Percentiles rank a stretch among this genome's conserved stretches.
phyloP scores from a whole-genome alignment of 2,113 vertebrate genomes.

The Oreotragus oreotragus region DNA sequence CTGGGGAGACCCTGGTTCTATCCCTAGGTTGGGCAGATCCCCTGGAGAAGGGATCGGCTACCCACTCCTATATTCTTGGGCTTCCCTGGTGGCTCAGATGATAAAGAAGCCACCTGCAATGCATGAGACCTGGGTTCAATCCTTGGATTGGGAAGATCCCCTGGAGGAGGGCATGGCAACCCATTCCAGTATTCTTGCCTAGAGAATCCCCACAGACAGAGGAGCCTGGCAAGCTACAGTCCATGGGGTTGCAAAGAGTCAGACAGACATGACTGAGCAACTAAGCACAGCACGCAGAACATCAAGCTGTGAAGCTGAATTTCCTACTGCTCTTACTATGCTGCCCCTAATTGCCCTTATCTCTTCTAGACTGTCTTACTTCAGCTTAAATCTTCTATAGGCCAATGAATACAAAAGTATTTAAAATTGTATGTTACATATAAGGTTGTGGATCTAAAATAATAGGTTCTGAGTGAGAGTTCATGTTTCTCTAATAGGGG shows the following conservation, averaged over 20 bases:
- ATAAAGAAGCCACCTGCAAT: background rate
- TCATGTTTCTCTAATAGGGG: background rate
- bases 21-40: background rate
- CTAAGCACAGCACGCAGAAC: background rate
- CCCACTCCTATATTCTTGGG: background rate
- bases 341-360: background rate
- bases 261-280: background rate
- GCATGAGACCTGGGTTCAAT: background rate
- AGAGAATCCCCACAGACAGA: background rate
- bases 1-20: background rate
- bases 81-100: background rate
- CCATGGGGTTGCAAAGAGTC: background rate
- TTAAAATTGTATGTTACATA: background rate
- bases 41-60: background rate
- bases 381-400: slow-evolving; percentile 17
- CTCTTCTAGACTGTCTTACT: background rate
- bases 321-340: background rate
- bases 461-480: background rate
- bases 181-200: background rate
- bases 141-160: background rate
- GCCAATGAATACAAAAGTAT: background rate
- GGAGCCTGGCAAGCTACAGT: background rate
- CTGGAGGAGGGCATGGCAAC: background rate
- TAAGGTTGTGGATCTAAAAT: background rate
- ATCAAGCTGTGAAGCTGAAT: background rate